Conservation (phyloP, 1,140 invertebrate species). For the Dysdera silvatica region DNA sequence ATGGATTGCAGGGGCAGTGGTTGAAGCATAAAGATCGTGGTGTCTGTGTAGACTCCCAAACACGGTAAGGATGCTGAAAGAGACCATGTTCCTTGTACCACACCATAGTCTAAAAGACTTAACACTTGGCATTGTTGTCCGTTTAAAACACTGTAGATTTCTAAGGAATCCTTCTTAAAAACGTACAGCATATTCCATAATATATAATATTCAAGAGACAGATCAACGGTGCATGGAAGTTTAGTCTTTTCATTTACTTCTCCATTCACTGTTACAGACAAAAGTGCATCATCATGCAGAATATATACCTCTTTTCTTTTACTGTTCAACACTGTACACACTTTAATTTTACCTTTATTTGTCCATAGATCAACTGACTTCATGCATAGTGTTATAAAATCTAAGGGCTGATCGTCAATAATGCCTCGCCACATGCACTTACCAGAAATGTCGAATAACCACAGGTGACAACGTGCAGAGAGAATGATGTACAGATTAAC, state of each 20-base stretch:
- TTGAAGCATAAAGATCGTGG: constrained; percentile 9
- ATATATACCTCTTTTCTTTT: constrained; percentile 19
- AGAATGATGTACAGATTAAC: constrained; percentile 17
- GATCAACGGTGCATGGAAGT: neutral
- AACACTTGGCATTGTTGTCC: constrained; percentile 2
- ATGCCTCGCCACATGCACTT: constrained; percentile 21
- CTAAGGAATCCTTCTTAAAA: constrained; percentile 3
- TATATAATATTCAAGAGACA: constrained; percentile 9
- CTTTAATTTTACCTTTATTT: constrained; percentile 3
- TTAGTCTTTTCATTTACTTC: constrained; percentile 5
- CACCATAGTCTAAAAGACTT: neutral
- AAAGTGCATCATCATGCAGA: constrained; percentile 5
- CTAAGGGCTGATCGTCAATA: constrained; percentile 5
- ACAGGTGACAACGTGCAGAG: constrained; percentile 16
- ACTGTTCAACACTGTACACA: constrained; percentile 9
- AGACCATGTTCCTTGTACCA: constrained; percentile 10
- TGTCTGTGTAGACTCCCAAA: constrained; percentile 13
- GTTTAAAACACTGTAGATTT: neutral
- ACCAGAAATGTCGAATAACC: constrained; percentile 18
- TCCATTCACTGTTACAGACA: constrained; percentile 14
- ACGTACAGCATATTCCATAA: constrained; percentile 11
- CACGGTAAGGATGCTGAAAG: constrained; percentile 16
- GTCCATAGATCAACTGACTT: constrained; percentile 19
- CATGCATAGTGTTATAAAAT: constrained; percentile 20
- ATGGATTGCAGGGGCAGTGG: constrained; percentile 2